Evolutionary conservation across 2,113 vertebrate species (phyloP).

Genomic region (Mobula hypostoma): DNA sequence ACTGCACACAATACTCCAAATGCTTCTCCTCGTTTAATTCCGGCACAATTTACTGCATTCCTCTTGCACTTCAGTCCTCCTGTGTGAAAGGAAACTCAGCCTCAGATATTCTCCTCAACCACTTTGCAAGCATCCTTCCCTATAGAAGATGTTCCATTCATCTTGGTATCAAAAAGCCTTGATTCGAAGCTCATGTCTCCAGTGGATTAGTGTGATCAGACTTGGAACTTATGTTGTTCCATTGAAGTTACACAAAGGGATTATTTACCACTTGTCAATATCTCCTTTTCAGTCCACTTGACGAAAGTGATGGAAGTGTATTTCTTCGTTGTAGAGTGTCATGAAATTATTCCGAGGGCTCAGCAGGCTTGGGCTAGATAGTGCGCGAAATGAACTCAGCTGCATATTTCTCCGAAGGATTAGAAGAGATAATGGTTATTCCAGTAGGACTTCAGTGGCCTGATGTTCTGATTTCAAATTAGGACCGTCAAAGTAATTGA

Average conservation of each 20-base stretch:
- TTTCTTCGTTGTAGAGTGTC: not conserved
- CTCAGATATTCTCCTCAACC: not conserved
- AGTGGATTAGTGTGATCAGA: not conserved
- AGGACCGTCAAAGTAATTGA: no score
- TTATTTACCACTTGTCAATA: constrained; percentile 23
- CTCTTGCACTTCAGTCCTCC: not conserved
- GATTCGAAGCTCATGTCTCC: not conserved
- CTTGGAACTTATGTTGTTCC: not conserved
- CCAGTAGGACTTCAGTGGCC: no score
- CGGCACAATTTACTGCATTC: not conserved
- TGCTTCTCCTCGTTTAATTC: not conserved
- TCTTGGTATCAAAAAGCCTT: not conserved
- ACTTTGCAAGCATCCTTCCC: not conserved
- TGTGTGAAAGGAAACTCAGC: not conserved
- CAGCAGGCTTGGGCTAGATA: not conserved
- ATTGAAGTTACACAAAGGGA: not conserved
- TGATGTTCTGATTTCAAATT: no score
- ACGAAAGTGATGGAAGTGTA: not conserved
- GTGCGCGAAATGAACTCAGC: not conserved
- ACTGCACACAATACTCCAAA: no score
- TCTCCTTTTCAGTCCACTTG: not conserved
- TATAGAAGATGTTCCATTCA: not conserved
- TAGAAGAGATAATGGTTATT: not conserved
- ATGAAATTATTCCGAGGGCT: not conserved
- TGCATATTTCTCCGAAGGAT: not conserved